Evolutionary conservation across 1,140 invertebrate genomes (phyloP).

Genomic region (Hyles vespertilio): DNA sequence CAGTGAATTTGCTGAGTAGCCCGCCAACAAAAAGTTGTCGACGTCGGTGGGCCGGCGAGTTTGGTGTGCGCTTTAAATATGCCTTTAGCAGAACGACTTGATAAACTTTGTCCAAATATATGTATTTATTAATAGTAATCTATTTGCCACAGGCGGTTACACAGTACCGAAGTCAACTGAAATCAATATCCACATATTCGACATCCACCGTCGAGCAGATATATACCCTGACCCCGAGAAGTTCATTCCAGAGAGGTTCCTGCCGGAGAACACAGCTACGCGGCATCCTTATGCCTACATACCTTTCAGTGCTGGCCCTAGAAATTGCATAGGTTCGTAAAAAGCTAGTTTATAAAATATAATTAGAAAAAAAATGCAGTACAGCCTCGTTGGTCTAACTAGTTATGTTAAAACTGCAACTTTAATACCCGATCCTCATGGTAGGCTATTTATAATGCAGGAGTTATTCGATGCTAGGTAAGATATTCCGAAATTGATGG

Average conservation of each 20-base stretch:
- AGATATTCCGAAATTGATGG: too few species aligned
- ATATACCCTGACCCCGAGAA: slow-evolving; percentile 12
- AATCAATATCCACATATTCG: slow-evolving; percentile 15
- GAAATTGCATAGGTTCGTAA: slow-evolving; percentile 16
- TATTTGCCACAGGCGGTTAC: slow-evolving; percentile 9
- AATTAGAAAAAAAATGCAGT: too few species aligned
- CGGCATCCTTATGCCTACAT: slow-evolving; percentile 17
- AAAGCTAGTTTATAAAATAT: not conserved
- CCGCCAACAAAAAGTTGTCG: too few species aligned
- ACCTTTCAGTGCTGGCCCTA: slow-evolving; percentile 18
- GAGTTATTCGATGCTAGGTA: too few species aligned
- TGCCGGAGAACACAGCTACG: slow-evolving; percentile 6
- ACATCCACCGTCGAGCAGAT: slow-evolving; percentile 11
- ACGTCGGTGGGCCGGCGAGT: too few species aligned
- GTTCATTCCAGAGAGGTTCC: slow-evolving; percentile 16
- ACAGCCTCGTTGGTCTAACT: too few species aligned
- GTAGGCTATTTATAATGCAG: too few species aligned
- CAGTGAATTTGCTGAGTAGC: too few species aligned
- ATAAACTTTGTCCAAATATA: slow-evolving; percentile 69
- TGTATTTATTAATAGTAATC: slow-evolving; percentile 61
- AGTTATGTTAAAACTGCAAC: too few species aligned
- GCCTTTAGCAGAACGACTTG: slow-evolving; percentile 79
- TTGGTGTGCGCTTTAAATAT: slow-evolving; percentile 41
- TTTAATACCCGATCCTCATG: too few species aligned
- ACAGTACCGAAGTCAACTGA: slow-evolving; percentile 7